phyloP scores from a whole-genome alignment of 1,140 invertebrate species.

The Medauroidea extradentata region DNA sequence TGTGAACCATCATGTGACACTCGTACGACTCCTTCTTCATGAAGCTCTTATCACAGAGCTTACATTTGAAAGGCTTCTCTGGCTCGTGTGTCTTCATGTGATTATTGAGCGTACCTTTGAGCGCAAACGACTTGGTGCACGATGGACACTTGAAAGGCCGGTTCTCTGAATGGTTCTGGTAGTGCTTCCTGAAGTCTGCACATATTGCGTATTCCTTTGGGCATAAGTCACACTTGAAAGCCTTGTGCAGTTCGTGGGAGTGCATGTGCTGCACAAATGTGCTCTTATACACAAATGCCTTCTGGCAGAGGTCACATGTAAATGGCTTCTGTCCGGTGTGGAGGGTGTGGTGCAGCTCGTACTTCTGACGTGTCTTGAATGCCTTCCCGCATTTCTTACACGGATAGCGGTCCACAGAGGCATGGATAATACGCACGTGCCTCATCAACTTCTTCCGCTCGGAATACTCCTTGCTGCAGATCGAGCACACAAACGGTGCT shows the following conservation, averaged over 20 bases:
- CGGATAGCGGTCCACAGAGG: constrained; percentile 6
- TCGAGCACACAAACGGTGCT: neutral
- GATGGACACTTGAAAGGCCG: constrained; percentile 5
- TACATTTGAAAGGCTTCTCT: constrained; percentile 9
- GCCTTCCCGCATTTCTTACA: constrained; percentile 11
- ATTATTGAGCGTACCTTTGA: constrained; percentile 3
- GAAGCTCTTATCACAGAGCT: constrained; percentile 2
- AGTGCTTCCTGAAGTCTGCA: constrained; percentile 7
- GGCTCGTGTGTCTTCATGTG: constrained; percentile 11
- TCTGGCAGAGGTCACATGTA: constrained; percentile 9
- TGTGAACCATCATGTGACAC: constrained; percentile 12
- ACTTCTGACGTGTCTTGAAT: constrained; percentile 14
- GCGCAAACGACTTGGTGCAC: constrained; percentile 5
- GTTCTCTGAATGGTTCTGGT: constrained; percentile 2
- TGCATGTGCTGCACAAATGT: constrained; percentile 9
- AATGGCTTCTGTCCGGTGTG: constrained; percentile 14
- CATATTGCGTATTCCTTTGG: constrained; percentile 6
- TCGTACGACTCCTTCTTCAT: constrained; percentile 14
- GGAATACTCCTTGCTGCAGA: constrained; percentile 6
- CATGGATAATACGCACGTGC: constrained; percentile 7
- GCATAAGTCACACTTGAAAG: constrained; percentile 5
- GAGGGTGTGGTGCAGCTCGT: constrained; percentile 7
- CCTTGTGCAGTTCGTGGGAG: constrained; percentile 8
- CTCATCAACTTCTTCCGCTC: constrained; percentile 10
- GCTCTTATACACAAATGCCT: constrained; percentile 13